Base-by-base conservation (phyloP, 2,797 vertebrate species). In the Numenius phaeopus region DNA sequence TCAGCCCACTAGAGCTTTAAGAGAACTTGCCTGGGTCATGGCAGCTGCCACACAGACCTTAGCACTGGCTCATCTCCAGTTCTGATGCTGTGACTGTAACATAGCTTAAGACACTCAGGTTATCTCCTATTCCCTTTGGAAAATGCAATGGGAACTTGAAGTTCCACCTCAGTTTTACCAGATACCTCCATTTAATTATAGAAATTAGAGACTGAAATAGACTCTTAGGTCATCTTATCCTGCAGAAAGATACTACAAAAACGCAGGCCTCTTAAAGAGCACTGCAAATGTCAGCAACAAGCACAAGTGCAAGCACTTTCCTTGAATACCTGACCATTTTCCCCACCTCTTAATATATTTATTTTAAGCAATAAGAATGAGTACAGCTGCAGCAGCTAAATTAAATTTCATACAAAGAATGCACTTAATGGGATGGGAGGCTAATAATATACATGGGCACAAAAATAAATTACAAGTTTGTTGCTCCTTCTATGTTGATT, bases 171-270 rank as follows among this genome's bases (percentile, higher is more conserved):
- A 80, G 20, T 73, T 16, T 80, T 83, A 94, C 26, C 57, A 85
- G 44, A 83, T 27, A 78, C 61, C 14, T 58, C 61, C 16, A 77
- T 92, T 79, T 94, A 81, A 89, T 93, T 87, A 87, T 7, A 90
- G 64, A 94, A 91, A 87, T 91, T 83, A 94, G 50, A 89, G n/a
- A 71, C 57, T 40, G 39, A 91, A 95, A 91, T 78, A 87, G 61
- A 39, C 57, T 67, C 26, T 78, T 58, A 80, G 37, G 42, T 87
- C 49, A 94, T 65, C 83, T 85, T 80, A 47, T 85, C 27, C 57
- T 65, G 34, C 61, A 91, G 57, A 87, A 93, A 78, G 14, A 57
- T 59, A 59, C 46, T 57, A 50, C 64, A 87, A 69, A 22, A 91
- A 24, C 57, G 29, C 54, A 72, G 49, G 37, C 49, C 30, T 89